Evolutionary conservation across 2,113 vertebrate species (phyloP), one percentile per base, ranked within the genome.

Genomic region (Chauna torquata): DNA sequence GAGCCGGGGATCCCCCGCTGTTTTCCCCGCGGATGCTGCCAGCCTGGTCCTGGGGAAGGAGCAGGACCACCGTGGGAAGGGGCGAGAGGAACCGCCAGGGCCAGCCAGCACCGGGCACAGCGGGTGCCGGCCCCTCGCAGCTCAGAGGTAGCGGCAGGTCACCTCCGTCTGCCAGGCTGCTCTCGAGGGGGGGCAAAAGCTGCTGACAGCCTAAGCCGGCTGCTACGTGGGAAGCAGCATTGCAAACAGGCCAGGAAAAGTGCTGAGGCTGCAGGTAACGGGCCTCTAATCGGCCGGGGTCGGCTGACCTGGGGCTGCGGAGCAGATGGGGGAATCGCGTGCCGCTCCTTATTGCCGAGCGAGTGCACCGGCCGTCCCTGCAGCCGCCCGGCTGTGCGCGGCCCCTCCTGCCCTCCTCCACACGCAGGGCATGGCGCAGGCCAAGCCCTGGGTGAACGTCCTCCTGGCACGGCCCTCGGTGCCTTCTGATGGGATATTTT

Each of bases 401-500:
- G 81, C 55, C 55, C 40, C 30, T 82, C 57, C 74, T n/a, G 38
- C 14, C 52, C 72, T 47, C 68, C 69, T 36, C 2, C 2, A 42
- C 34, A 14, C 3, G 8, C 36, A 13, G 45, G 64, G 52, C 16
- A 2, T 2, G 3, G 61, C 5, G 5, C 22, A 5, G 24, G 24
- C 36, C 66, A 15, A 25, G 40, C 19, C n/a, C 58, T 8, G 72
- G 66, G 40, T 38, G 55, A 28, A 38, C 5, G 10, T 36, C 34
- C 71, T 79, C 4, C 61, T 86, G 95, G 76, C 83, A 36, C 27
- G 5, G 83, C 40, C 49, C 65, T 47, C 16, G 0, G 0, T 55
- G 64, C 52, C 81, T 47, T 40, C 75, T 64, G 55, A 44, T 30
- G 69, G 78, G 84, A 50, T 91, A 65, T 84, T 97, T 94, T 89